phyloP scores from a whole-genome alignment of 2,797 vertebrate genomes.

The Poeciliopsis gracilis region DNA sequence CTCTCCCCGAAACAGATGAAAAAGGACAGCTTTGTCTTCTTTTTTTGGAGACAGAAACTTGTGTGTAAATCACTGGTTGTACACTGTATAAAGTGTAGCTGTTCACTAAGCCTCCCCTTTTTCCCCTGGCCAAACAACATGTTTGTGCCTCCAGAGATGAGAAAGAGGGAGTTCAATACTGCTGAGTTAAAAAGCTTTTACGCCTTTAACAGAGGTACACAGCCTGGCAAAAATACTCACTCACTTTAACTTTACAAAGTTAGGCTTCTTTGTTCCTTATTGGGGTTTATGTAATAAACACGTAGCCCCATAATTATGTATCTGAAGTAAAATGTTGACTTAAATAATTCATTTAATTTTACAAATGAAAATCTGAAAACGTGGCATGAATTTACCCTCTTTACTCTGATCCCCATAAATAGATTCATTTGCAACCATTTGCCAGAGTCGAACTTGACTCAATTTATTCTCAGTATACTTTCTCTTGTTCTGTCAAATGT shows the following conservation, averaged over 20 bases:
- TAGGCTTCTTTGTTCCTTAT: background rate
- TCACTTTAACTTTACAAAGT: background rate
- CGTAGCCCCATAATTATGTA: background rate
- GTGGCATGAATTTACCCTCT: background rate
- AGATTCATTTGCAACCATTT: background rate
- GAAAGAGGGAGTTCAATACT: slow-evolving; percentile 26
- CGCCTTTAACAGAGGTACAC: slow-evolving; percentile 51
- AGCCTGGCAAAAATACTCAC: background rate
- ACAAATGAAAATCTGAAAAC: background rate
- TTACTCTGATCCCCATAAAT: background rate
- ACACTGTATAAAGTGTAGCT: slow-evolving; percentile 37
- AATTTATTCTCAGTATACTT: background rate
- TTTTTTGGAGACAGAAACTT: slow-evolving; percentile 30
- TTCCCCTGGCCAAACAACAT: slow-evolving; percentile 24
- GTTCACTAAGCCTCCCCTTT: slow-evolving; percentile 24
- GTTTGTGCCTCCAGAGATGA: slow-evolving; percentile 48
- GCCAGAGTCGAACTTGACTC: background rate
- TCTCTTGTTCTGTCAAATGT: background rate
- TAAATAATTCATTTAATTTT: background rate
- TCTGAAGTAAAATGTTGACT: background rate
- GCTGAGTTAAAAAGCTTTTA: slow-evolving; percentile 51
- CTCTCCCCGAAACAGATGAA: slow-evolving; percentile 63
- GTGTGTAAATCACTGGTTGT: slow-evolving; percentile 37
- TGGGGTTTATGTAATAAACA: background rate
- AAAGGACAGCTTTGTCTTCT: slow-evolving; percentile 63